Percentiles rank a stretch among this genome's conserved stretches.
These are phyloP conservation scores for Ips nitidus DNA, from an alignment of 1,140 invertebrate species.

Conservation along the genomic window DNA sequence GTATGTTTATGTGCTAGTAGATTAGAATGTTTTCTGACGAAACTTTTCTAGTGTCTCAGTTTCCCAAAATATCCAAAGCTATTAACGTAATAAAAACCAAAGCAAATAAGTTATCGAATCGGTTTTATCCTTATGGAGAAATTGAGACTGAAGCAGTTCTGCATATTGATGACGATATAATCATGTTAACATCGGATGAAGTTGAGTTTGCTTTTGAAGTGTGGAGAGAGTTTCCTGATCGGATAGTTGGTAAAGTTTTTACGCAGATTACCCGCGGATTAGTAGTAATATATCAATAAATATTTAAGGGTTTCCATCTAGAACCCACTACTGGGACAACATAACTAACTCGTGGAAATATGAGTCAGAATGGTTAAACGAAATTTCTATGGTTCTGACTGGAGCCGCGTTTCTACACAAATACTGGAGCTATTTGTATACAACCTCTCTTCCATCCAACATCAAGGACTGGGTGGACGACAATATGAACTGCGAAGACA, in stretches of 20 bases:
- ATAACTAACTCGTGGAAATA: conserved; percentile 81
- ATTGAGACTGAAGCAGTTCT: conserved; percentile 92
- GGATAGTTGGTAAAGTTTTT: conserved; percentile 68
- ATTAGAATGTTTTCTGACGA: too few relatives aligned
- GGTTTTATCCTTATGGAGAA: conserved; percentile 90
- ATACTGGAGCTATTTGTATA: conserved; percentile 90
- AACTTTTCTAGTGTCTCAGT: conserved; percentile 67
- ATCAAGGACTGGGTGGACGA: conserved; percentile 79
- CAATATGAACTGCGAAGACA: conserved; percentile 94
- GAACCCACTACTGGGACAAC: conserved; percentile 90
- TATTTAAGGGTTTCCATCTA: conserved; percentile 74
- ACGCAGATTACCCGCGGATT: too few relatives aligned
- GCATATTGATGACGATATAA: conserved; percentile 91
- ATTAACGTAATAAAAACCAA: conserved; percentile 88
- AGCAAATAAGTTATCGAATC: conserved; percentile 91
- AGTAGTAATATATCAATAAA: background rate
- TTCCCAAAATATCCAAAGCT: conserved; percentile 86
- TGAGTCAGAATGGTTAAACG: conserved; percentile 93
- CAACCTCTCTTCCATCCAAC: conserved; percentile 75
- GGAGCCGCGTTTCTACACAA: conserved; percentile 94
- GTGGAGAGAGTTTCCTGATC: conserved; percentile 91
- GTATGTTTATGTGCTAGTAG: too few relatives aligned
- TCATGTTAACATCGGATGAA: conserved; percentile 92
- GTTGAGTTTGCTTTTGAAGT: conserved; percentile 87
- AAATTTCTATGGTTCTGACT: conserved; percentile 90